Base-by-base conservation (phyloP, 2,797 vertebrate genomes). In the Carduelis carduelis region DNA sequence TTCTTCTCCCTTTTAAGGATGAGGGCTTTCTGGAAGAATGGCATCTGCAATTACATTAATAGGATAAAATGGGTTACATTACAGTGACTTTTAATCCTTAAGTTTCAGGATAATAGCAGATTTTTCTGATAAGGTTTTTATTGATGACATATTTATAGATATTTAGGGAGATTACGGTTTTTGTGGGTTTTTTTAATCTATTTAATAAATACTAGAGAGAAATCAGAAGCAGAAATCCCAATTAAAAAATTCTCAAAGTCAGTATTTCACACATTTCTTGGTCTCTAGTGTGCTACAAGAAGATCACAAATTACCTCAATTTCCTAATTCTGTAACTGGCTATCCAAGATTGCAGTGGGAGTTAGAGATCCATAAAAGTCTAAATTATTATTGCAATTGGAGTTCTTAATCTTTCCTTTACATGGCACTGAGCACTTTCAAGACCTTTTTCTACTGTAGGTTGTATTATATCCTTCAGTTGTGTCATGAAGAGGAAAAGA, bases 211-310 rank as follows among this genome's bases (percentile, higher is more conserved):
- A 44, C 15, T 77, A 47, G 70, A 80, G 50, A 72, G 59, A 76
- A 72, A 63, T 71, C 41, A 79, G 52, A 75, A 72, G 47, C 56
- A 70, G 20, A 39, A 32, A 57, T 80, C 46, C 69, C 30, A 26
- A 39, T 39, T 47, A 78, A 65, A 70, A 89, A 69, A 39, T 72
- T 57, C 47, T 56, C 34, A 59, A 80, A 84, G 66, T 87, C 41
- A 55, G 14, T 26, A 70, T 92, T 95, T 90, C 78, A 95, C 61
- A 91, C n/a, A 69, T 92, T 87, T 89, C 68, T 66, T 56, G 56
- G 32, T 91, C 94, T 89, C 74, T 52, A 19, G 70, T 49, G 76
- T 59, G 44, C 80, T 75, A 39, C 52, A 77, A 49, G 52, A 64
- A 43, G 37, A 35, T 32, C 63, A 56, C 55, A 91, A 82, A 89